Conservation (phyloP, 2,888 invertebrate genomes). For the Rhyacophila evoluta region DNA sequence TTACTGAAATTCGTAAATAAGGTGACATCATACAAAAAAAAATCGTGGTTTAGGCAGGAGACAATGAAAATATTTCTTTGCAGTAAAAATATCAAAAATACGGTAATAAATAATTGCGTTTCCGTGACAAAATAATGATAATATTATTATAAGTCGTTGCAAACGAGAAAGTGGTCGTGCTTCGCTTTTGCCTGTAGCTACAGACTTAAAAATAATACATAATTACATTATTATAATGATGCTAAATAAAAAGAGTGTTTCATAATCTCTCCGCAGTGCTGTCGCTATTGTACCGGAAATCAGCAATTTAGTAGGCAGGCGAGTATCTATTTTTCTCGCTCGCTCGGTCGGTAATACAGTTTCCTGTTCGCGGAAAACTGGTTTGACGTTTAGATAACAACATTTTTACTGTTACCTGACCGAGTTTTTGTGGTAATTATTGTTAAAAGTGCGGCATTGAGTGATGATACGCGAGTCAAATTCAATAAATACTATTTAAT, state of each 20-base stretch:
- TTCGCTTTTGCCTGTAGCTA: not conserved
- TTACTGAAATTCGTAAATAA: too few relatives aligned
- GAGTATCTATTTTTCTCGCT: conserved; percentile 6
- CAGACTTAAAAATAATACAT: conserved; percentile 6
- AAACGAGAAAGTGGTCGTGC: conserved; percentile 10
- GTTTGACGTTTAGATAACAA: conserved; percentile 15
- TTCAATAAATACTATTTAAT: not conserved
- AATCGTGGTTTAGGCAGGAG: not conserved
- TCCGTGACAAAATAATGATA: conserved; percentile 11
- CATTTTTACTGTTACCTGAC: conserved; percentile 3
- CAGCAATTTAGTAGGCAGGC: conserved; percentile 16
- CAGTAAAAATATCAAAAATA: not conserved
- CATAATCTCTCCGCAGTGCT: not conserved
- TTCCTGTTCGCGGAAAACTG: conserved; percentile 22
- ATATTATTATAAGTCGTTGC: not conserved
- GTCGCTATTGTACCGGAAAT: conserved; percentile 22
- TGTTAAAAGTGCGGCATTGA: not conserved
- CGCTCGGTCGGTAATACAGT: conserved; percentile 14
- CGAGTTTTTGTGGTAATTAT: conserved; percentile 11
- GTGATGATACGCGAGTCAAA: not conserved
- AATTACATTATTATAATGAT: conserved; percentile 22
- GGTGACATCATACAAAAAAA: not conserved
- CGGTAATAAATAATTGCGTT: conserved; percentile 15
- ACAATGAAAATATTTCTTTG: not conserved
- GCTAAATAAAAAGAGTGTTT: not conserved